A percentile compares a stretch with the other conserved stretches of the same genome.
phyloP scores from a whole-genome alignment of 2,113 vertebrate genomes.

The Aix galericulata region DNA sequence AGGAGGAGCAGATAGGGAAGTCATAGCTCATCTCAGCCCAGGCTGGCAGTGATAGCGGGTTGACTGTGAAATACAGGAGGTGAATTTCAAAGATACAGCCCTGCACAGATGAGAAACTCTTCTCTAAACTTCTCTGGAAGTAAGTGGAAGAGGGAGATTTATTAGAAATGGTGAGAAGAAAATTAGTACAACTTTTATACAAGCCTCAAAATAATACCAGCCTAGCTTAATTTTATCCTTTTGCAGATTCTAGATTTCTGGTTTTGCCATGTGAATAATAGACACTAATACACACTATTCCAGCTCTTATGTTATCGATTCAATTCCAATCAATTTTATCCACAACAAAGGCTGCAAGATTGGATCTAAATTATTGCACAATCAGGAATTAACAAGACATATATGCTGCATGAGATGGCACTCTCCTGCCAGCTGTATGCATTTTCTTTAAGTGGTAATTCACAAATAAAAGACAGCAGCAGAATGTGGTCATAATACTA shows the following conservation, averaged over 20 bases:
- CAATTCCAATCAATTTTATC: neutral
- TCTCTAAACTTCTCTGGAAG: slow-evolving; percentile 20
- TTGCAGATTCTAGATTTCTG: slow-evolving; percentile 30
- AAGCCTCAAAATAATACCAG: neutral
- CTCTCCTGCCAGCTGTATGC: neutral
- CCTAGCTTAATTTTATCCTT: neutral
- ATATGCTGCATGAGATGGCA: neutral
- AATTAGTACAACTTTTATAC: neutral
- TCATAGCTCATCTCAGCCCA: slow-evolving; percentile 20
- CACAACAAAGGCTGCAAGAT: neutral
- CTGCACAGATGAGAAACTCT: neutral
- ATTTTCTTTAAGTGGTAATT: neutral
- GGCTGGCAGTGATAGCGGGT: neutral
- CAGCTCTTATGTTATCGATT: slow-evolving; percentile 2
- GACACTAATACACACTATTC: neutral
- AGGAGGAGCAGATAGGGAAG: slow-evolving; percentile 40
- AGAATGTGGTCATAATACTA: neutral
- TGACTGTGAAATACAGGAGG: neutral
- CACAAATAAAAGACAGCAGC: slow-evolving; percentile 9
- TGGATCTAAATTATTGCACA: neutral
- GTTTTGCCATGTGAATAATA: slow-evolving; percentile 28
- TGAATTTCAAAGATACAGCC: slow-evolving; percentile 1
- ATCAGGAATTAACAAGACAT: neutral
- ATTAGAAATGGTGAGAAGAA: neutral
- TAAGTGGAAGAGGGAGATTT: neutral